Evolutionary conservation across 2,113 vertebrate genomes (phyloP), one percentile per base, ranked within the genome.

Genomic region (Myanophis thanlyinensis): DNA sequence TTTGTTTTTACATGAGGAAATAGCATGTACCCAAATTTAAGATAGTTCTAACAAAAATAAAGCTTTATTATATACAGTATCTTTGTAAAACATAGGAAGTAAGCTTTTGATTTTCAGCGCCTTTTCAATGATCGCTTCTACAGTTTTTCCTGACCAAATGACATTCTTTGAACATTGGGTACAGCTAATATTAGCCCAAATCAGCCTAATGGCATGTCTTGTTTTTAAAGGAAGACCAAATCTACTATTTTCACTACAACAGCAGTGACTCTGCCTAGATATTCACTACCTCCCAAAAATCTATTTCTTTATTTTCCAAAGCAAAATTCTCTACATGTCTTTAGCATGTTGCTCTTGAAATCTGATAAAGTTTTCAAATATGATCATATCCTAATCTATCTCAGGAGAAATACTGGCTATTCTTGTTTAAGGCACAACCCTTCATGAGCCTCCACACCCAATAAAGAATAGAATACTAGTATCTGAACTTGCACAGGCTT

Each of bases 401-500:
- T 73, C 46, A 44, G 40, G 44, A 73, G 80, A 90, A 20, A 73
- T 2, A 73, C 47, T n/a, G 0, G 25, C 0, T 0, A 2, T 92
- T 89, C 85, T 89, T 88, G n/a, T 86, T 48, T n/a, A 47, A 90
- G 90, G 51, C 54, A 27, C 89, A 91, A 87, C 67, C 91, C 84
- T 89, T 15, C 53, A 89, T 40, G 49, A 49, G 49, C 44, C 52
- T 85, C 44, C 85, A 44, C 54, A 91, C 85, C 87, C 1, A 0
- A 91, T 56, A 84, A 86, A 93, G 54, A 93, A 93, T 44, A 84
- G 86, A 96, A 89, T 49, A 93, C 47, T 49, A 90, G 46, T 40
- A 67, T 59, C 51, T 51, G 10, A 86, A 89, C 95, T 54, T 96
- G 94, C 87, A 89, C 48, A 91, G 94, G 93, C 94, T 92, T 96